Base-by-base conservation (phyloP, 2,888 invertebrate genomes). In the Troides oblongomaculatus region DNA sequence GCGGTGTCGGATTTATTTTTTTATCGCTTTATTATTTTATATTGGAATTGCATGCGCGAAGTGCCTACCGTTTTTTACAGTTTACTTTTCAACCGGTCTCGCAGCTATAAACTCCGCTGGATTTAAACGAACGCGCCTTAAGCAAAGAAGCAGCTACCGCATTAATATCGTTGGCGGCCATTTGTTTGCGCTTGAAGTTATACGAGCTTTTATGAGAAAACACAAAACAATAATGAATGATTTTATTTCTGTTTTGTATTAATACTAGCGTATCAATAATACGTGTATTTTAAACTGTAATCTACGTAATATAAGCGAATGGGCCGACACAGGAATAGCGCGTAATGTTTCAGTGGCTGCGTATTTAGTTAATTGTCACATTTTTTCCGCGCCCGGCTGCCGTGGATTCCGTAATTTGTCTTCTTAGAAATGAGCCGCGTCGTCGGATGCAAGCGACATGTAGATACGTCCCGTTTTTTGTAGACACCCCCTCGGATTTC, bases 381-480 rank as follows among this genome's bases (percentile, higher is more conserved):
- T 90, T 91, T 92, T 91, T 91, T 89, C 85, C 84, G 82, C 84
- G 86, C 85, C 79, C 84, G 83, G 80, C 87, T 85, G 87, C 84
- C 86, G 82, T 79, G 84, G 87, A 88, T 90, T 88, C 86, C 78
- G 91, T 92, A 89, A 92, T 92, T 92, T 92, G 92, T 92, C 92
- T 92, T 92, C 92, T 79, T 80, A 90, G 92, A 92, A 92, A 92
- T 92, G 92, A 91, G 91, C 86, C 92, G 90, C 89, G 91, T 92
- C 92, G 90, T 90, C 92, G 89, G 84, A 88, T 86, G 87, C 87
- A 84, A 83, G 86, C 80, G 91, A 90, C 90, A 89, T 89, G 89
- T 89, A 88, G 89, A 88, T 89, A 83, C 83, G 80, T 75, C 79
- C 73, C 75, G 77, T 79, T 84, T 84, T 85, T 84, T 83, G 81